Evolutionary conservation across 2,888 invertebrate genomes (phyloP), one percentile per base, ranked within the genome.

Genomic region (Antitype chi): DNA sequence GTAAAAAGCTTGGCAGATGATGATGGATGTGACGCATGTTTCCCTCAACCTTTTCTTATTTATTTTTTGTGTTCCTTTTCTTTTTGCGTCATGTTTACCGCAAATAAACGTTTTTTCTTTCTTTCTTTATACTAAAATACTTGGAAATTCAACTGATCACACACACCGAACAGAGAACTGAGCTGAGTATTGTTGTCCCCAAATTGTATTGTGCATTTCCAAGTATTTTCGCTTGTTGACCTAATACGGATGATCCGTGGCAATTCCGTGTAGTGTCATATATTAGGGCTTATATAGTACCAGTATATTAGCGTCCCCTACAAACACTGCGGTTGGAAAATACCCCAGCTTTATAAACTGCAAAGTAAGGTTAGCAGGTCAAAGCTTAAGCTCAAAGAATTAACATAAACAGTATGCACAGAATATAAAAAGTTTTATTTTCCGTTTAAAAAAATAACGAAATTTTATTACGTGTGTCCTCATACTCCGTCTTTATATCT

Each of bases 361-460:
- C 66, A 70, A 74, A 74, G 70, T 76, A 80, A 81, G 81, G 83
- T 84, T 80, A 77, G 49, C 74, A 80, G 84, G 77, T 81, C 70
- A 84, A 84, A 81, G 81, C 74, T 84, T 64, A 77, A 84, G 74
- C 77, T 84, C 59, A 71, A 80, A 80, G 70, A 77, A 84, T 84
- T 84, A 84, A 77, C 81, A 84, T 76, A 84, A 81, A 67, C 63
- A 77, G 72, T 70, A 43, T 77, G 60, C 60, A 69, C 70, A 64
- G 66, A 68, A 60, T 75, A 70, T 67, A 74, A 69, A 84, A 81
- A 67, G 69, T 84, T 74, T 74, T 70, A 25, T 76, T 59, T 66
- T 59, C 53, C 17, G 53, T 69, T 43, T 32, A 4, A 38, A 38
- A 38, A 8, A 43, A 62, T 32, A 32, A 28, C 4, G 1, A 49